These are phyloP conservation scores for Brachynemurus nebulosus DNA, from an alignment of 2,888 invertebrate genomes.

Conservation along the genomic window DNA sequence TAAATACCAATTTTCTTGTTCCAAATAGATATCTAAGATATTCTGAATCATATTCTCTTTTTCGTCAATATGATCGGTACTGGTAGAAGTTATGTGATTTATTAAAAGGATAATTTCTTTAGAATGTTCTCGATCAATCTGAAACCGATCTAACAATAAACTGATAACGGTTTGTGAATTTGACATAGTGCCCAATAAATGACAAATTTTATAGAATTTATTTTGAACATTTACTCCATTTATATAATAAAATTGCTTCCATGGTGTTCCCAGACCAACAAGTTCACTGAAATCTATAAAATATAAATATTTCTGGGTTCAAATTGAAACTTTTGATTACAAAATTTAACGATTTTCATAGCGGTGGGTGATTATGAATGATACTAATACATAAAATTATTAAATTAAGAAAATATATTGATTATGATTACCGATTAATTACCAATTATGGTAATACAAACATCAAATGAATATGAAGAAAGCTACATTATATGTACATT, in stretches of 20 bases:
- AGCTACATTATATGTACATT: too few species aligned
- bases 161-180: slow-evolving; percentile 44
- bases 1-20: slow-evolving; percentile 37
- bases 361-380: too few species aligned
- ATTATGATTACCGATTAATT: too few species aligned
- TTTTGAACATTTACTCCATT: too few species aligned
- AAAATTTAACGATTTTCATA: too few species aligned
- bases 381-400: too few species aligned
- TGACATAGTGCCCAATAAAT: slow-evolving; percentile 39
- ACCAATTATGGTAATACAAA: too few species aligned
- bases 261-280: slow-evolving; percentile 34
- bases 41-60: slow-evolving; percentile 15
- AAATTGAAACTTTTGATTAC: too few species aligned
- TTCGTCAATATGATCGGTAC: neutral
- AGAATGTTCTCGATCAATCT: slow-evolving; percentile 33
- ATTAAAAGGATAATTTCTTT: slow-evolving; percentile 48
- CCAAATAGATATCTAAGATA: slow-evolving; percentile 32
- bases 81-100: slow-evolving; percentile 34
- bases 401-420: too few species aligned
- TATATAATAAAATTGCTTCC: slow-evolving; percentile 51
- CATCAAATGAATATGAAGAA: too few species aligned
- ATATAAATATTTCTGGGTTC: too few species aligned
- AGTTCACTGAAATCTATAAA: slow-evolving; percentile 29
- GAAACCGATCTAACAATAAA: slow-evolving; percentile 43
- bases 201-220: slow-evolving; percentile 35